These are phyloP conservation scores for Dendrolimus punctatus DNA, from an alignment of 1,140 invertebrate genomes.

Conservation along the genomic window DNA sequence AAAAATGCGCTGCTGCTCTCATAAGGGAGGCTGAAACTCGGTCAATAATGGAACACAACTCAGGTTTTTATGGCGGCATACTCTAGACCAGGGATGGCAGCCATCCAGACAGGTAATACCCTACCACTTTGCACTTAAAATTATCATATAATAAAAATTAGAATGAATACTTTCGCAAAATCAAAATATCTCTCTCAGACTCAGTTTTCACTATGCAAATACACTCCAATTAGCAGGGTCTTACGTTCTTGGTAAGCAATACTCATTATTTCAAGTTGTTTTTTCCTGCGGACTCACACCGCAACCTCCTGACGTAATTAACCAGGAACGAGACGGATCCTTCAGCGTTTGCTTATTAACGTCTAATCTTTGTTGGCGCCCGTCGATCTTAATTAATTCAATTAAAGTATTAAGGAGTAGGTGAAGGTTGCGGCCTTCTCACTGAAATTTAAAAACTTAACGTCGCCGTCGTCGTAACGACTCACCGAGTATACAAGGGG, in stretches of 20 bases:
- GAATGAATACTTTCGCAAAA: constrained; percentile 17
- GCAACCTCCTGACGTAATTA: constrained; percentile 55
- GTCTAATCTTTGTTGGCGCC: constrained; percentile 57
- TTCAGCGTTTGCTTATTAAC: constrained; percentile 62
- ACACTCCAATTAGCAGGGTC: constrained; percentile 63
- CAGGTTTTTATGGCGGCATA: too few relatives aligned
- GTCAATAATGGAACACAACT: too few relatives aligned
- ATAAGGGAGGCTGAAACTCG: too few relatives aligned
- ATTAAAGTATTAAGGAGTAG: constrained; percentile 67
- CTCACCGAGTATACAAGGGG: constrained; percentile 67
- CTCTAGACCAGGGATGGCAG: too few relatives aligned
- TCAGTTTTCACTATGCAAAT: constrained; percentile 67
- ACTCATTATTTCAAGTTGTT: constrained; percentile 66
- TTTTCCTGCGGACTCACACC: constrained; percentile 38
- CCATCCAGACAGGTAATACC: too few relatives aligned
- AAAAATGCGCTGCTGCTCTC: too few relatives aligned
- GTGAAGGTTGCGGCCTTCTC: constrained; percentile 63
- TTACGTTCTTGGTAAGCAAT: constrained; percentile 56
- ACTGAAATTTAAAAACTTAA: constrained; percentile 68
- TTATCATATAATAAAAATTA: too few relatives aligned
- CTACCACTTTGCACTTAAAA: too few relatives aligned
- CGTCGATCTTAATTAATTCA: constrained; percentile 63
- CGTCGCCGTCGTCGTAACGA: constrained; percentile 61
- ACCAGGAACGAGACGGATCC: constrained; percentile 56
- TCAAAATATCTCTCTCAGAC: constrained; percentile 57